Percentiles rank a stretch among this genome's conserved stretches.
phyloP scores from a whole-genome alignment of 2,797 vertebrate genomes.

The Sebastes paucispinis region DNA sequence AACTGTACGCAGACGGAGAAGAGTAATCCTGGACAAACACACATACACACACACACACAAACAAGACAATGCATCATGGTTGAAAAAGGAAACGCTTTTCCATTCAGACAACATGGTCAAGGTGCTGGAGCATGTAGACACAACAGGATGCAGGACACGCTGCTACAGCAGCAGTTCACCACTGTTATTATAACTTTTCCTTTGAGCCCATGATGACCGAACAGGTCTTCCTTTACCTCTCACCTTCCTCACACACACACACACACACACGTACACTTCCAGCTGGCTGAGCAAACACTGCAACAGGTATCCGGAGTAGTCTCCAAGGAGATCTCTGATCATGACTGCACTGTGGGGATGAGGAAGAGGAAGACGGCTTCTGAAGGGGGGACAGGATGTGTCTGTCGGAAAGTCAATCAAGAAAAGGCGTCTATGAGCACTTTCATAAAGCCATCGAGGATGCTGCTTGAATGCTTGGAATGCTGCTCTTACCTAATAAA shows the following conservation, averaged over 20 bases:
- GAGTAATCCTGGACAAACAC: background rate
- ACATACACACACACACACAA: conserved; percentile 9
- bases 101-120: conserved; percentile 39
- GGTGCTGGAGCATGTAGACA: conserved; percentile 59
- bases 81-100: conserved; percentile 32
- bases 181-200: conserved; percentile 58
- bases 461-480: conserved; percentile 70
- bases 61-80: background rate
- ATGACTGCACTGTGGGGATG: conserved; percentile 47
- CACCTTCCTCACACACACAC: conserved; percentile 56
- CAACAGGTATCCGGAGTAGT: conserved; percentile 78
- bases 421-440: conserved; percentile 55
- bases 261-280: conserved; percentile 42
- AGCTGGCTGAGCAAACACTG: conserved; percentile 59
- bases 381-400: conserved; percentile 73
- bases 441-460: conserved; percentile 64
- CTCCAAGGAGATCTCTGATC: conserved; percentile 72
- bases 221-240: conserved; percentile 67
- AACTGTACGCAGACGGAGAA: background rate
- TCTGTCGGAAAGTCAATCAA: conserved; percentile 73
- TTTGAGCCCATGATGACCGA: conserved; percentile 58
- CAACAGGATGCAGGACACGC: conserved; percentile 67
- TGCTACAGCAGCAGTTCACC: conserved; percentile 34
- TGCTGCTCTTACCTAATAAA: conserved; percentile 58
- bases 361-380: conserved; percentile 73